Conservation (phyloP, 2,888 invertebrate genomes). For the Boloria euphrosyne region DNA sequence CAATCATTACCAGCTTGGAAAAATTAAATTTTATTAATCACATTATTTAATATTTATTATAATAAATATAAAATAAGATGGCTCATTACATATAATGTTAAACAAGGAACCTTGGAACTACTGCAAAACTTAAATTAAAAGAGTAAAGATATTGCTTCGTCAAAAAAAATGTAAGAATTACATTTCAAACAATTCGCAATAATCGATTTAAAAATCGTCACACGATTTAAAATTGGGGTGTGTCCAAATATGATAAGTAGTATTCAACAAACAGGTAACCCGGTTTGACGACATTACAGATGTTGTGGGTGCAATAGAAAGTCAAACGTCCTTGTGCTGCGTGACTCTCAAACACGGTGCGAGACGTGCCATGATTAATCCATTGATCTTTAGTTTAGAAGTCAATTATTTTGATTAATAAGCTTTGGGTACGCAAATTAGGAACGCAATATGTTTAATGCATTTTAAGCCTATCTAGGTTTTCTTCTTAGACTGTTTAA, state of each 20-base stretch:
- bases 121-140: too few relatives aligned
- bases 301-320: slow-evolving; percentile 63
- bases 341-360: slow-evolving; percentile 33
- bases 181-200: too few relatives aligned
- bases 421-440: not conserved
- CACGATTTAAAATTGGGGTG: slow-evolving; percentile 42
- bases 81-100: not conserved
- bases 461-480: not conserved
- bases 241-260: slow-evolving; percentile 55
- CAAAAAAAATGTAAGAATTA: too few relatives aligned
- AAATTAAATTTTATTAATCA: too few relatives aligned
- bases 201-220: slow-evolving; percentile 8
- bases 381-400: slow-evolving; percentile 11
- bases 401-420: slow-evolving; percentile 6
- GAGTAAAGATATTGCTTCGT: too few relatives aligned
- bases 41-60: too few relatives aligned
- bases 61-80: not conserved
- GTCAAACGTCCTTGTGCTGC: slow-evolving; percentile 64
- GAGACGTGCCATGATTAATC: slow-evolving; percentile 22
- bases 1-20: too few relatives aligned
- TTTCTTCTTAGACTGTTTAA: not conserved
- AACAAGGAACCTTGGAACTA: not conserved
- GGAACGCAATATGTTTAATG: not conserved
- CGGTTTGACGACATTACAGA: slow-evolving; percentile 64
- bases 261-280: slow-evolving; percentile 64